Base-by-base conservation (phyloP, 2,113 vertebrate species). In the Cariama cristata region DNA sequence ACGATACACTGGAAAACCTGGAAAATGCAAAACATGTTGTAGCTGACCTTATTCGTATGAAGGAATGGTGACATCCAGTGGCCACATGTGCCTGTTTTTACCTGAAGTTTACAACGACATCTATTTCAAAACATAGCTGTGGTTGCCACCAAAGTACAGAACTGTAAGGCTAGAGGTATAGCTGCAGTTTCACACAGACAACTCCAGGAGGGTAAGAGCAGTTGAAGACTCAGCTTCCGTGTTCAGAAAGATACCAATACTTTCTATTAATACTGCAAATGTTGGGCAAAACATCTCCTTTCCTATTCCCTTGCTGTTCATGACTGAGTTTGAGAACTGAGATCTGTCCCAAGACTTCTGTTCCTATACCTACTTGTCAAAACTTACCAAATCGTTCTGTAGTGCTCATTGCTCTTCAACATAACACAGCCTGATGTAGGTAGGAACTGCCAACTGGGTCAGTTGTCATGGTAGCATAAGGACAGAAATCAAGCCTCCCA, bases 41-140 rank as follows among this genome's bases (percentile, higher is more conserved):
- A 90, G 73, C 20, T 81, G 68, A 84, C 58, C 58, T 91, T 42
- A 75, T 42, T 63, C 59, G 20, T 62, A 60, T 75, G 62, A 95
- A 96, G 49, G 88, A 94, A 92, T 60, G 86, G 86, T 96, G 96
- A 96, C 86, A 96, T 89, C 86, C 96, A 96, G 90, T 95, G 91
- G 93, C 88, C 72, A 92, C 52, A 33, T 3, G 3, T 59, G 47
- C 32, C 35, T 79, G 72, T 10, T 89, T 95, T 84, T 42, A 81
- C 27, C 79, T 64, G 44, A 68, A 75, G 32, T 94, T 91, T 84
- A 77, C 40, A 92, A 38, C 5, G 19, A 35, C 33, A 68, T 74
- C n/a, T 60, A 33, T 42, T 85, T 73, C 40, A 86, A 69, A 79
- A 60, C 28, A 67, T 35, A 84, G 27, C 13, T 73, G 33, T 20